A percentile compares a stretch with the other conserved stretches of the same genome.
Conservation (phyloP, 2,888 invertebrate genomes). For the Drosophila bunnanda region DNA sequence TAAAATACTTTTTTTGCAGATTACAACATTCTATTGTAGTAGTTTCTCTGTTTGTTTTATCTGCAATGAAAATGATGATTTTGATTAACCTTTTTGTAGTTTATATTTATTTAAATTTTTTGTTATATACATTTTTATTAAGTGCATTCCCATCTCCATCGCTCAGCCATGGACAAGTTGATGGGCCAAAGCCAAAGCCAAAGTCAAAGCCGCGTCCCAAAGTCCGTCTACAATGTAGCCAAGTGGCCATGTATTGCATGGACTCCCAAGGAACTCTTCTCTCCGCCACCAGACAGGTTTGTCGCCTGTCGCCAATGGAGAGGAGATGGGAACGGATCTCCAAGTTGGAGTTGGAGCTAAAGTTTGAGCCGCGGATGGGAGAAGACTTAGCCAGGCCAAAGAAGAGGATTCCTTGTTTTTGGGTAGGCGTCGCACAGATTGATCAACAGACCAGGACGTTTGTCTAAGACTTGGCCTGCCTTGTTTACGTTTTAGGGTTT, state of each 20-base stretch:
- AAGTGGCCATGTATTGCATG: conserved; percentile 55
- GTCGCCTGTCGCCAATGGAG: conserved; percentile 42
- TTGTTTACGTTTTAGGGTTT: conserved; percentile 58
- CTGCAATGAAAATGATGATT: no score
- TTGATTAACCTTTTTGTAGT: neutral
- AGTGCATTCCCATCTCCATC: conserved; percentile 38
- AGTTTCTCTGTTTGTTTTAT: neutral
- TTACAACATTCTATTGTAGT: neutral
- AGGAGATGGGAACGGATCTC: conserved; percentile 27
- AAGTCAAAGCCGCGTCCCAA: conserved; percentile 40
- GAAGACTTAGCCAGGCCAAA: conserved; percentile 24
- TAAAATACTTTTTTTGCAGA: neutral
- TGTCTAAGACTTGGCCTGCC: conserved; percentile 62
- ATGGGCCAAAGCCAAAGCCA: conserved; percentile 50
- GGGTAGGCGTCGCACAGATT: conserved; percentile 78
- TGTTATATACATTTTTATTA: neutral
- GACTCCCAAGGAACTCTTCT: conserved; percentile 41
- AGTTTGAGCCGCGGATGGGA: conserved; percentile 20
- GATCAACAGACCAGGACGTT: conserved; percentile 68
- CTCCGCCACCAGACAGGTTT: conserved; percentile 63
- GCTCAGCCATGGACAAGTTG: conserved; percentile 62
- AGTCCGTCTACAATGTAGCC: conserved; percentile 62
- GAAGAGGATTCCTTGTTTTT: conserved; percentile 49
- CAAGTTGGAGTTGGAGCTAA: conserved; percentile 7
- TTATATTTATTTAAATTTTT: no score